Evolutionary conservation across 2,113 vertebrate species (phyloP), one percentile per base, ranked within the genome.

Genomic region (Nannospalax galili): DNA sequence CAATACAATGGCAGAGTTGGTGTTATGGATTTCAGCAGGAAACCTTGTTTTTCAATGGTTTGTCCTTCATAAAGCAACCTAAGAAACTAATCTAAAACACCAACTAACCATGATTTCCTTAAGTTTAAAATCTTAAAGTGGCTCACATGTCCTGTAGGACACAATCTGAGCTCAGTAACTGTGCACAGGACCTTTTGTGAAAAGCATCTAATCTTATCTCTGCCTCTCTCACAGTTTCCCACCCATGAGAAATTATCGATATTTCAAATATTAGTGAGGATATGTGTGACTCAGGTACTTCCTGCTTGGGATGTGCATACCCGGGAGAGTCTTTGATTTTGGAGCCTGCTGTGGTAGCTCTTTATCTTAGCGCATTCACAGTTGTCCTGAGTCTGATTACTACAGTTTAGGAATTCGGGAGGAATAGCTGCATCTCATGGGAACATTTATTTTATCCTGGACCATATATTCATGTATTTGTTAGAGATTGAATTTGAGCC

Each of bases 61-160:
- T 88, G n/a, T 75, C 1, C 15, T 92, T 35, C 11, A 3, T 80
- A 35, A 91, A 86, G 28, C 42, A 85, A 56, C 74, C 20, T 19
- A n/a, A 80, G 73, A 79, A 88, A 32, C 90, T 89, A 40, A 35
- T 84, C 48, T 84, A 28, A 95, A 94, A 60, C 30, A 74, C 7
- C 35, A n/a, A 11, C 48, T 86, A 81, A n/a, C 81, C 10, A 52
- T 91, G 42, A 84, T 3, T 89, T 84, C 3, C 19, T 26, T 65
- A 40, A 78, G 10, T 12, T 90, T 92, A 65, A 65, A 89, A 77
- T 69, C 69, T 95, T 93, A 5, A 2, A 60, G 11, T 86, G 26
- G 24, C 84, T 84, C 48, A 8, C 37, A n/a, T 60, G 91, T 91
- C 35, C 48, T 84, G 0, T 17, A 37, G 42, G 15, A 62, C 42